Evolutionary conservation across 1,140 invertebrate species (phyloP).

Genomic region (Diplogasteroides magnus): DNA sequence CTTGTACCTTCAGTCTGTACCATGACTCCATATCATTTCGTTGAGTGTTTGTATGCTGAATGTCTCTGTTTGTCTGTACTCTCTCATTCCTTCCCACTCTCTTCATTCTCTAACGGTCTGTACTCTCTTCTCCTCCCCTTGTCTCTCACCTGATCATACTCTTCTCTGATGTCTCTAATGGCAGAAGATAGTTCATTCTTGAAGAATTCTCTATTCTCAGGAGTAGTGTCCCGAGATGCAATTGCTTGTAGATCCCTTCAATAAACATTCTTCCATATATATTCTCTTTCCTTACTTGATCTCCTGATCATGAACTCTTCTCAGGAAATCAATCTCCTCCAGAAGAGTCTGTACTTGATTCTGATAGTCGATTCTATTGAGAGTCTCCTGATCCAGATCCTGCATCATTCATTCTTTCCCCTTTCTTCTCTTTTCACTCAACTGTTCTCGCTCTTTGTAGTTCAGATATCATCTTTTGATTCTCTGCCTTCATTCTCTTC

Average conservation of each 20-base stretch:
- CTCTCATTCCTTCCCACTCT: too few species aligned
- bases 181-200: constrained; percentile 59
- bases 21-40: constrained; percentile 56
- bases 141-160: constrained; percentile 56
- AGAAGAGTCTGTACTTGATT: constrained; percentile 50
- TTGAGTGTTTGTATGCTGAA: constrained; percentile 57
- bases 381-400: constrained; percentile 47
- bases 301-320: constrained; percentile 55
- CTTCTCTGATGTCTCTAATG: constrained; percentile 59
- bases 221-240: constrained; percentile 58
- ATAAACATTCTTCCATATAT: too few species aligned
- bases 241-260: constrained; percentile 46
- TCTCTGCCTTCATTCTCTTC: constrained; percentile 41
- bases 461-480: constrained; percentile 34
- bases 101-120: too few species aligned
- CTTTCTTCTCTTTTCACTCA: background rate
- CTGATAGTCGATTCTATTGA: constrained; percentile 49
- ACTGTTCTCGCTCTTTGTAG: constrained; percentile 44
- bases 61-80: constrained; percentile 2
- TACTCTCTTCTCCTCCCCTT: too few species aligned
- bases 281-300: constrained; percentile 60
- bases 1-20: constrained; percentile 57
- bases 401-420: constrained; percentile 1
- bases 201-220: constrained; percentile 59
- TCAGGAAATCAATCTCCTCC: constrained; percentile 49